Conservation (phyloP, 2,888 invertebrate species). For the Tigriopus californicus region DNA sequence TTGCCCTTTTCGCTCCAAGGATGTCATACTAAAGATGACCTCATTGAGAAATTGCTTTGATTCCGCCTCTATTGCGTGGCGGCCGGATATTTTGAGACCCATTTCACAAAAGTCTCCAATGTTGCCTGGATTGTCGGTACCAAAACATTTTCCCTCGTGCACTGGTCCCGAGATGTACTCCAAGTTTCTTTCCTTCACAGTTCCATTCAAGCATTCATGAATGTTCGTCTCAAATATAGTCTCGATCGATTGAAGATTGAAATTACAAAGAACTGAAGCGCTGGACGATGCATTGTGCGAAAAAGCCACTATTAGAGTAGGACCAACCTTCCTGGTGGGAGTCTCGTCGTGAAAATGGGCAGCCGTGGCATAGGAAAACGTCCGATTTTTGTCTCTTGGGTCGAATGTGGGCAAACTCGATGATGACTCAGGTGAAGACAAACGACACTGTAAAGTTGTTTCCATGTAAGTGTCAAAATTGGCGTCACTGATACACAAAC, state of each 20-base stretch:
- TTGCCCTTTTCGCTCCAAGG: too few relatives aligned
- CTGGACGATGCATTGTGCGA: slow-evolving; percentile 35
- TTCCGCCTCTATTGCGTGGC: slow-evolving; percentile 43
- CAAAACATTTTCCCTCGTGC: slow-evolving; percentile 73
- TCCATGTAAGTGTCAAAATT: slow-evolving; percentile 94
- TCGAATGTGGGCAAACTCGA: slow-evolving; percentile 52
- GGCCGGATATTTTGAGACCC: slow-evolving; percentile 75
- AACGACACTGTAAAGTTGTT: slow-evolving; percentile 73
- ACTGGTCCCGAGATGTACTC: slow-evolving; percentile 78
- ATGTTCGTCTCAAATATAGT: slow-evolving; percentile 88
- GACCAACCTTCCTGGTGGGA: too few relatives aligned
- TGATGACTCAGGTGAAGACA: slow-evolving; percentile 43
- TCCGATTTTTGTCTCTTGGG: slow-evolving; percentile 21
- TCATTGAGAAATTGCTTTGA: too few relatives aligned
- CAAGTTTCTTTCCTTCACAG: slow-evolving; percentile 74
- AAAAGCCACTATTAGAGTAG: slow-evolving; percentile 65
- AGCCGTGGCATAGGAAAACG: slow-evolving; percentile 22
- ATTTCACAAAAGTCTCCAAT: slow-evolving; percentile 81
- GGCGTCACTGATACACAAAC: slow-evolving; percentile 83
- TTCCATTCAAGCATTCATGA: slow-evolving; percentile 90
- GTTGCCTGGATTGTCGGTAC: slow-evolving; percentile 68
- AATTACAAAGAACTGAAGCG: slow-evolving; percentile 79
- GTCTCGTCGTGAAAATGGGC: too few relatives aligned
- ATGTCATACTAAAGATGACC: too few relatives aligned
- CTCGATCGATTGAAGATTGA: slow-evolving; percentile 72